Percentiles rank a stretch among this genome's conserved stretches.
Conservation (phyloP, 2,113 vertebrate species). For the Sturnus vulgaris region DNA sequence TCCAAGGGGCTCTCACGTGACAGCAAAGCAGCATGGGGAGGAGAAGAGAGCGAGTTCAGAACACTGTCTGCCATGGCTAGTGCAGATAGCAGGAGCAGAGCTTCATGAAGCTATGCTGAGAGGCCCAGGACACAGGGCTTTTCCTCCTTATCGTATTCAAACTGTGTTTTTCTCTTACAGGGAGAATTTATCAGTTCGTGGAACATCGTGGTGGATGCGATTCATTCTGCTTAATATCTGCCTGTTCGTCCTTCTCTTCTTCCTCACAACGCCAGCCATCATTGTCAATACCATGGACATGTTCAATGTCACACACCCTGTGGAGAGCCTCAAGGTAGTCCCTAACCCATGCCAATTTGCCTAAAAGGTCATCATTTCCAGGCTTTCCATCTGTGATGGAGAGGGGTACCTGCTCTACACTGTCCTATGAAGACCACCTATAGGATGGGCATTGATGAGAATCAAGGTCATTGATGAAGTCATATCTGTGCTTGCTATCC, state of each 20-base stretch:
- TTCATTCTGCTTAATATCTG: slow-evolving; percentile 89
- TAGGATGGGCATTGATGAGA: neutral
- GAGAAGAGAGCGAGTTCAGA: neutral
- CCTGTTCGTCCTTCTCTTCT: slow-evolving; percentile 95
- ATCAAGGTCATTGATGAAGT: neutral
- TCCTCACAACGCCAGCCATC: slow-evolving; percentile 96
- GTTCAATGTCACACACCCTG: slow-evolving; percentile 93
- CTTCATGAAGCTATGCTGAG: neutral
- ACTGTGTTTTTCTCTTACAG: slow-evolving; percentile 62
- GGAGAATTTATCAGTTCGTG: slow-evolving; percentile 91
- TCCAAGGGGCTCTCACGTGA: neutral
- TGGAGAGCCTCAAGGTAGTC: slow-evolving; percentile 87
- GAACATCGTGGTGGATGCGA: slow-evolving; percentile 89
- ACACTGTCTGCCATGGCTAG: neutral
- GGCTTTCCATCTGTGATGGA: neutral
- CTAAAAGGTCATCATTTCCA: neutral
- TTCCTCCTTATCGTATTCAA: neutral
- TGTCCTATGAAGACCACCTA: neutral
- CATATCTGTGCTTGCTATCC: neutral
- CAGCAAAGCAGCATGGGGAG: fast-evolving
- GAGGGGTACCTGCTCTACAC: neutral
- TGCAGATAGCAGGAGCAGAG: neutral
- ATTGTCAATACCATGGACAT: slow-evolving; percentile 97
- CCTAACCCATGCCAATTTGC: neutral
- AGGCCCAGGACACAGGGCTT: neutral